These are phyloP conservation scores for Eudemis profundana DNA, from an alignment of 2,888 invertebrate genomes.

Conservation along the genomic window DNA sequence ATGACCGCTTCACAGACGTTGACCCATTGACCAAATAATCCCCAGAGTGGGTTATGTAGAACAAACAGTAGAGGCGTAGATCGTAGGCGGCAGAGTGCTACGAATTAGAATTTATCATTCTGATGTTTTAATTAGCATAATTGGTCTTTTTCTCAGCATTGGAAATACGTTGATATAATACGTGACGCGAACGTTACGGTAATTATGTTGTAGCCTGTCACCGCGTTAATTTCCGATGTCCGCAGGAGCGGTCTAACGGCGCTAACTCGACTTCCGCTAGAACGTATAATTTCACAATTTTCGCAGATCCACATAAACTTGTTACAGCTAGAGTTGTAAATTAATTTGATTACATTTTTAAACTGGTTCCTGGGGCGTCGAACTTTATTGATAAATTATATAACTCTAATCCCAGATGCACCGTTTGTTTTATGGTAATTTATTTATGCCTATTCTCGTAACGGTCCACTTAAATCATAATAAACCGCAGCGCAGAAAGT, in stretches of 20 bases:
- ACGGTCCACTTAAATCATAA: constrained; percentile 39
- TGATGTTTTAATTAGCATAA: constrained; percentile 1
- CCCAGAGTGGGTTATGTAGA: constrained; percentile 12
- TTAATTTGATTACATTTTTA: constrained; percentile 46
- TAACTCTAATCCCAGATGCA: constrained; percentile 45
- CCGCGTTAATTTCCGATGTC: constrained; percentile 17
- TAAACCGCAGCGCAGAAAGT: neutral
- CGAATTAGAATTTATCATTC: constrained; percentile 8
- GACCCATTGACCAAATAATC: constrained; percentile 27
- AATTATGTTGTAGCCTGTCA: constrained; percentile 17
- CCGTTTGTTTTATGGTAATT: constrained; percentile 47
- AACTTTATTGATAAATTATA: constrained; percentile 59
- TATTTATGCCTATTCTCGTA: constrained; percentile 33
- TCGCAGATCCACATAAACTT: constrained; percentile 35
- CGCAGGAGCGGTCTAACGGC: constrained; percentile 24
- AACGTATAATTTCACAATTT: constrained; percentile 38
- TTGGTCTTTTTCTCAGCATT: constrained; percentile 6
- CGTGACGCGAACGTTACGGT: neutral
- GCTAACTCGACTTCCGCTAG: constrained; percentile 20
- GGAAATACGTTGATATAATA: constrained; percentile 3
- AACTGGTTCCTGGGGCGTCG: constrained; percentile 62
- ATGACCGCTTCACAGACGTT: neutral
- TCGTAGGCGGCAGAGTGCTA: constrained; percentile 15
- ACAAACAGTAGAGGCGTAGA: constrained; percentile 13
- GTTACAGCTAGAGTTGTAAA: constrained; percentile 31